Conservation (phyloP, 2,888 invertebrate genomes). For the Nemurella pictetii region DNA sequence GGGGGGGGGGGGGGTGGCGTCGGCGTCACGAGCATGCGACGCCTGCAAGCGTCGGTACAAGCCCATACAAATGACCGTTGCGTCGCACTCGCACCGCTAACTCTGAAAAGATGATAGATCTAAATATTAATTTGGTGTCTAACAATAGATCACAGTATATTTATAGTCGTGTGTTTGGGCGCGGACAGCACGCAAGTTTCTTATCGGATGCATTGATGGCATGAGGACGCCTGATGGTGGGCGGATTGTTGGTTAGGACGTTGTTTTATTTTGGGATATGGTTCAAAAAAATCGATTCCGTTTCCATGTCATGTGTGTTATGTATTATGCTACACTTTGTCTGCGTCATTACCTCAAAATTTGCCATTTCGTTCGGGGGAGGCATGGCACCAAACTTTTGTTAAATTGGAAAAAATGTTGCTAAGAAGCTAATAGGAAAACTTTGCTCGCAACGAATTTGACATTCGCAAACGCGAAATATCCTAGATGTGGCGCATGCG, state of each 20-base stretch:
- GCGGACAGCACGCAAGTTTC: background rate
- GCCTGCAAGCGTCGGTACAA: too few relatives aligned
- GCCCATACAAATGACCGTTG: background rate
- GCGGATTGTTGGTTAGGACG: background rate
- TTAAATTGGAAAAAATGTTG: background rate
- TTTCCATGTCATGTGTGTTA: background rate
- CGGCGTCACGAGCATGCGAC: background rate
- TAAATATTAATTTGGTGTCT: background rate
- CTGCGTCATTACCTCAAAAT: background rate
- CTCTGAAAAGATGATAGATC: background rate
- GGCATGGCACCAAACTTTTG: background rate
- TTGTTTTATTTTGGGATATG: too few relatives aligned
- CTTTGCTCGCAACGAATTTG: background rate
- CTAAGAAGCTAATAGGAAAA: background rate
- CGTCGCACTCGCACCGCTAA: background rate
- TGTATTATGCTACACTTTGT: too few relatives aligned
- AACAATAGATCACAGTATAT: background rate
- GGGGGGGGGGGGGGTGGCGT: background rate
- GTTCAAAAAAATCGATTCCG: too few relatives aligned
- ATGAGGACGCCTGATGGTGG: background rate
- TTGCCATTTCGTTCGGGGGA: background rate
- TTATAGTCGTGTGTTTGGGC: background rate
- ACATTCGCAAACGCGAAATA: background rate
- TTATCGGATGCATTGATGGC: background rate
- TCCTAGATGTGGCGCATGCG: background rate